Base-by-base conservation (phyloP, 2,113 vertebrate species). In the Neomonachus schauinslandi region DNA sequence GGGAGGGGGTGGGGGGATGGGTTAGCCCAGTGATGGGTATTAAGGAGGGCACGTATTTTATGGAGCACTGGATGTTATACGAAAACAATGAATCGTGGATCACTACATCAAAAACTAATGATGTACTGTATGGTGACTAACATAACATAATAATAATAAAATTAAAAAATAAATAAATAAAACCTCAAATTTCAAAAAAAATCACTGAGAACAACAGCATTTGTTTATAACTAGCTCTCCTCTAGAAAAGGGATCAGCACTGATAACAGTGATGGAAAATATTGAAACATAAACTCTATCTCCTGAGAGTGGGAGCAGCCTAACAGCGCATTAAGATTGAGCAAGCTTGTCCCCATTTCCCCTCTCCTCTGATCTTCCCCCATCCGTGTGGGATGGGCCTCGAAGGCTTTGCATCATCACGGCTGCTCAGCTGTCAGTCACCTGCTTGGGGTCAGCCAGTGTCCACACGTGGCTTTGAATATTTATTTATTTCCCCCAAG, bases 351-450 rank as follows among this genome's bases (percentile, higher is more conserved):
- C 57, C 51, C 53, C 1, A 11, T 63, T 53, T 89, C 46, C 33
- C 28, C 51, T 67, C 26, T 55, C 31, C 31, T 69, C 6, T 28
- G n/a, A 67, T 67, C 80, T 59, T 33, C 57, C 74, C 39, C 26
- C 2, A 3, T 36, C 7, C 21, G 1, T 36, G n/a, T 7, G 76
- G 33, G 4, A 22, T 0, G 5, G 16, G 46, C 19, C 21, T 26
- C 13, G 0, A 0, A 9, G 31, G 15, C 15, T 15, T 42, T 5
- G 9, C 0, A 0, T 83, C 67, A 36, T 8, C 0, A 0, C 3
- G 9, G 67, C 49, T 49, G 22, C 72, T 69, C 72, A 93, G 42
- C 5, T 33, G 0, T 93, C 74, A 53, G 22, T 93, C 36, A 91
- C 33, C 46, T 49, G 51, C 14, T 26, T 49, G 59, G 74, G 22